Conservation (phyloP, 1,140 invertebrate species). For the Dendrolimus kikuchii region DNA sequence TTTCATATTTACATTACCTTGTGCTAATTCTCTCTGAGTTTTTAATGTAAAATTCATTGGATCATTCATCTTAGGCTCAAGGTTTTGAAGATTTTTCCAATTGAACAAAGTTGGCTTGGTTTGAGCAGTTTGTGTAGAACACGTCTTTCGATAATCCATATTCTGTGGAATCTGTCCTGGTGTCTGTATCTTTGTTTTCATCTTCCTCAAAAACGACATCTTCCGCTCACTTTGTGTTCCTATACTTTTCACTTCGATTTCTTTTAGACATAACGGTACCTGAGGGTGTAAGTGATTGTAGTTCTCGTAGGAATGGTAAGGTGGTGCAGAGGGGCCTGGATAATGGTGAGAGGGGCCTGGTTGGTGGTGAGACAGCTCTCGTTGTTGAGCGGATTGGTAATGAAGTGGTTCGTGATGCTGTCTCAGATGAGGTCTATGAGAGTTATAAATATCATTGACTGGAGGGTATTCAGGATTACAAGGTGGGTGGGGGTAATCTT, state of each 20-base stretch:
- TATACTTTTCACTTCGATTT: slow-evolving; percentile 59
- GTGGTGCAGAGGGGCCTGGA: slow-evolving; percentile 19
- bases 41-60: slow-evolving; percentile 29
- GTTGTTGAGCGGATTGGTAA: slow-evolving; percentile 1
- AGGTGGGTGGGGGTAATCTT: slow-evolving; percentile 13
- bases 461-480: slow-evolving; percentile 7
- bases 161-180: slow-evolving; percentile 2
- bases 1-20: slow-evolving; percentile 41
- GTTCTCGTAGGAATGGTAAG: slow-evolving; percentile 24
- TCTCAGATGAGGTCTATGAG: slow-evolving; percentile 3
- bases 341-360: slow-evolving; percentile 6
- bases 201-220: slow-evolving; percentile 38
- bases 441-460: background rate
- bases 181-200: slow-evolving; percentile 29
- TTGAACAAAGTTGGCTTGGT: slow-evolving; percentile 26
- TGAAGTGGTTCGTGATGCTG: too few species aligned
- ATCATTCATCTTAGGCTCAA: slow-evolving; percentile 24
- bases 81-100: slow-evolving; percentile 38
- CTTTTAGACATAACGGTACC: slow-evolving; percentile 54
- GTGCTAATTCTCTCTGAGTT: slow-evolving; percentile 40
- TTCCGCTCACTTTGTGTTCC: slow-evolving; percentile 52
- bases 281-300: slow-evolving; percentile 28
- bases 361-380: slow-evolving; percentile 5
- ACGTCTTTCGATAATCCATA: slow-evolving; percentile 10
- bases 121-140: slow-evolving; percentile 18